These are phyloP conservation scores for Alethe diademata DNA, from an alignment of 2,113 vertebrate genomes.

Conservation along the genomic window DNA sequence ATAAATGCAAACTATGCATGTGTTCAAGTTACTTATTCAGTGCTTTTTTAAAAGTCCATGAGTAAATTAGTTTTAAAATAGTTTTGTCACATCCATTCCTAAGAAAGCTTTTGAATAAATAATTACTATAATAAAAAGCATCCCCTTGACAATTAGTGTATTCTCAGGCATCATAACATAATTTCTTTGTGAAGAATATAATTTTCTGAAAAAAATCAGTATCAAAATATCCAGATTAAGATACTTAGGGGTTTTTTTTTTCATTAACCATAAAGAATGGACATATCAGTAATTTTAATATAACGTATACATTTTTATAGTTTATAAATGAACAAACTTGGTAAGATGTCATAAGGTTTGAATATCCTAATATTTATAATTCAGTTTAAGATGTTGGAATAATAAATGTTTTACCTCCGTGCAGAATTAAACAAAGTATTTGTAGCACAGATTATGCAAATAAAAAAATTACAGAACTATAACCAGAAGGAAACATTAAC, in stretches of 20 bases:
- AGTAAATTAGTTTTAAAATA: not conserved
- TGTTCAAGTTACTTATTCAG: not conserved
- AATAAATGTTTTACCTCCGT: not conserved
- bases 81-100: not conserved
- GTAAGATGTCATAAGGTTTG: not conserved
- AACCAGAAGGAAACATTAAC: not conserved
- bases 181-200: not conserved
- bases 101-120: not conserved
- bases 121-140: not conserved
- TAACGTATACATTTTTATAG: not conserved
- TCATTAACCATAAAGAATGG: not conserved
- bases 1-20: not conserved
- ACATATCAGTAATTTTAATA: not conserved
- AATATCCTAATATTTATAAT: not conserved
- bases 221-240: not conserved
- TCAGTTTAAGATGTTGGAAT: not conserved
- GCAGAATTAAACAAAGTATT: not conserved
- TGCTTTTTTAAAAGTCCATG: not conserved
- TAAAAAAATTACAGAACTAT: not conserved
- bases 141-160: not conserved
- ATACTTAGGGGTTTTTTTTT: not conserved
- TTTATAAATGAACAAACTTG: not conserved
- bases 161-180: not conserved
- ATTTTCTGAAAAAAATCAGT: not conserved
- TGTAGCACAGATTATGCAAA: not conserved